These are phyloP conservation scores for Nemotelus pantherinus DNA, from an alignment of 2,888 invertebrate species.

Conservation along the genomic window DNA sequence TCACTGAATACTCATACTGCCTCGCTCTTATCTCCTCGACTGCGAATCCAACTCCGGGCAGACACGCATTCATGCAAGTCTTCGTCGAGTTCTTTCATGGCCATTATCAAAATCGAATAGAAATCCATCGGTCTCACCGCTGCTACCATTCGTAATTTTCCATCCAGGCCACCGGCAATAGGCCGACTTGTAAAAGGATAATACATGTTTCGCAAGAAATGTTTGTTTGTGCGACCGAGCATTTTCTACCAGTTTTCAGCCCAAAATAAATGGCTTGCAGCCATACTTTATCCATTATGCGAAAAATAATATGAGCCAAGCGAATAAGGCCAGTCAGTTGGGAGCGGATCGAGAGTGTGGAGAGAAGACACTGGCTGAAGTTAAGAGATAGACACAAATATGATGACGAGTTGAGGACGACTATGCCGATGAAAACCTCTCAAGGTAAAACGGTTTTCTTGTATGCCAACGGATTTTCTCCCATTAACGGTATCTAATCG, in stretches of 20 bases:
- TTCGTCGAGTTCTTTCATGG: neutral
- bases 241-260: neutral
- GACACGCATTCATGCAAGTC: neutral
- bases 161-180: constrained; percentile 12
- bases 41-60: neutral
- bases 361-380: neutral
- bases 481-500: constrained; percentile 31
- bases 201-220: neutral
- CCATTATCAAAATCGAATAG: constrained; percentile 3
- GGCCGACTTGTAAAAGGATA: constrained; percentile 36
- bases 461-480: constrained; percentile 33
- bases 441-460: constrained; percentile 44
- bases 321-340: neutral
- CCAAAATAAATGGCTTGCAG: constrained; percentile 24
- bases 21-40: neutral
- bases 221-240: neutral
- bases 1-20: neutral
- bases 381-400: constrained; percentile 12
- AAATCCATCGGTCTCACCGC: neutral
- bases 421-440: constrained; percentile 25
- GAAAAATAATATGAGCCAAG: constrained; percentile 32
- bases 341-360: constrained; percentile 6
- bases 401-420: neutral
- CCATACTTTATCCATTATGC: constrained; percentile 38
- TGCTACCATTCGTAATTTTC: constrained; percentile 2